Base-by-base conservation (phyloP, 2,113 vertebrate species). In the Phrynosoma platyrhinos region DNA sequence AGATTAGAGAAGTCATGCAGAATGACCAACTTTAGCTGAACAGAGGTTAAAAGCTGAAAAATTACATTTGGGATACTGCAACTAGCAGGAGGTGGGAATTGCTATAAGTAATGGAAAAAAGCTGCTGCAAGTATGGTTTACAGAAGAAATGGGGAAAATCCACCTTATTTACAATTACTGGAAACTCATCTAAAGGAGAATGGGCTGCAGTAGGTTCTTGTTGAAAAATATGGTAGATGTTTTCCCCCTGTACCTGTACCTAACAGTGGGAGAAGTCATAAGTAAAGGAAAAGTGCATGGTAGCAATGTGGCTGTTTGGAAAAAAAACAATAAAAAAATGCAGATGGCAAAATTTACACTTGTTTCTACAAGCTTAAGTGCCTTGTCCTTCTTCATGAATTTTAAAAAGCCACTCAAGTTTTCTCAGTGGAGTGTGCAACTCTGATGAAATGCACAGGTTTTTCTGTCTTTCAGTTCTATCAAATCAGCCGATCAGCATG, bases 171-270 rank as follows among this genome's bases (percentile, higher is more conserved):
- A 71, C 76, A 94, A 91, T 88, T 87, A 82, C 58, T 66, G 21
- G 52, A 85, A 85, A 87, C 90, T 80, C 74, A 88, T 89, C 77
- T 72, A 83, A 87, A 92, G 85, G 62, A 79, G 80, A 89, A 47
- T 68, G 87, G 58, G 91, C 85, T 91, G 79, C 83, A 25, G 20
- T 71, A 66, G 92, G 2, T 88, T 76, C 77, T 94, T 89, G 90
- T 90, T 92, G 91, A 92, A 90, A 82, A 87, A 91, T 93, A 21
- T 80, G 89, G 92, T 90, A 92, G 91, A 88, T 91, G 9, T 92
- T 84, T 89, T 78, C 47, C 36, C n/a, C 21, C 4, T 18, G 71
- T 12, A 87, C 42, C 88, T 71, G 23, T 62, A 30, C 58, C 40
- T 32, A 14, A 58, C 21, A 68, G 32, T 36, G 7, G 23, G 32